These are phyloP conservation scores for Pheucticus melanocephalus DNA, from an alignment of 2,113 vertebrate genomes.

Conservation along the genomic window DNA sequence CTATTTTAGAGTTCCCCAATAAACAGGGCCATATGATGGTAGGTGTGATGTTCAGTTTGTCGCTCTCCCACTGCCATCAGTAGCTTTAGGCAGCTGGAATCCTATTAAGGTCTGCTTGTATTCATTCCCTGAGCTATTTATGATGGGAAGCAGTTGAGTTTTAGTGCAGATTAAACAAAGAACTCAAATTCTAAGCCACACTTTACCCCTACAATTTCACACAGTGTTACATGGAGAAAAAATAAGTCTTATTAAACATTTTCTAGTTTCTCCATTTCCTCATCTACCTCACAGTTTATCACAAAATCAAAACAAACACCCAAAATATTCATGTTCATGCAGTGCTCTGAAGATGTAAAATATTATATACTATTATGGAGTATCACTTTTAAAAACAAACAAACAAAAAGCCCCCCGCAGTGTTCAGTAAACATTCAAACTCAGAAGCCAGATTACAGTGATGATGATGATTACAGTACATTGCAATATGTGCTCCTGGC, in stretches of 20 bases:
- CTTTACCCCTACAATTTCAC: neutral
- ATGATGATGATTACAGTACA: neutral
- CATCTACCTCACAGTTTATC: neutral
- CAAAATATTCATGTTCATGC: constrained; percentile 8
- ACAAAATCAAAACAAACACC: constrained; percentile 23
- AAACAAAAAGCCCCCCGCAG: neutral
- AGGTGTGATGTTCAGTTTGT: neutral
- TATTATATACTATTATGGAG: neutral
- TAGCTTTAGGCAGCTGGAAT: neutral
- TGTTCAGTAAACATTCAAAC: constrained; percentile 22
- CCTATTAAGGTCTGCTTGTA: neutral
- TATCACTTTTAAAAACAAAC: constrained; percentile 17
- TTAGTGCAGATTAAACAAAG: neutral
- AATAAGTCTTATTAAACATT: neutral
- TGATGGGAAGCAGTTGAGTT: neutral
- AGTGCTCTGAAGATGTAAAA: constrained; percentile 32
- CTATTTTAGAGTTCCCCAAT: neutral
- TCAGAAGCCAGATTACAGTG: constrained; percentile 35
- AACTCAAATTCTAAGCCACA: neutral
- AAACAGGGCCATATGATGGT: neutral
- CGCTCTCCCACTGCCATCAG: neutral
- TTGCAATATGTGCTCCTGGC: neutral
- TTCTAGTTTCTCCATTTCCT: neutral
- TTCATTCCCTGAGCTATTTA: neutral
- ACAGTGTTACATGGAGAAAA: neutral